Evolutionary conservation across 1,140 invertebrate species (phyloP), one percentile per base, ranked within the genome.

Genomic region (Drosophila seguyi): DNA sequence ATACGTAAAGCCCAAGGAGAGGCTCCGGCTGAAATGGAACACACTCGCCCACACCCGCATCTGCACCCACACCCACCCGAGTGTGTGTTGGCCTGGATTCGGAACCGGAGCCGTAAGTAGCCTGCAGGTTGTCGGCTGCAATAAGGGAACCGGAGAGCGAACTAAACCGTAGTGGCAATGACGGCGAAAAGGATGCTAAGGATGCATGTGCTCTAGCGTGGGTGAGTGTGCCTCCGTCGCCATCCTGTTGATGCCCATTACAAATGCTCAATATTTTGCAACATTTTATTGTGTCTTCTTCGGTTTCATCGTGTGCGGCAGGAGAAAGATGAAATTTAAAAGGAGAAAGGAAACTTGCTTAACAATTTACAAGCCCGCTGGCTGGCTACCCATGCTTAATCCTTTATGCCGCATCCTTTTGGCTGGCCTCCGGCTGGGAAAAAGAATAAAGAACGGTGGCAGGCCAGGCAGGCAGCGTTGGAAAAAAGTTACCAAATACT

Each of bases 401-500:
- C 85, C 84, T 87, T 87, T 87, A 73, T 83, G 85, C 81, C 85
- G 58, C 48, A 69, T 82, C 56, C 61, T 58, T 58, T 71, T 65
- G 69, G 68, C 53, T 53, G 60, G 63, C 75, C 75, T 60, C 42
- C 41, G 62, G 56, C 71, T 36, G 16, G 34, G 45, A 18, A 39
- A 68, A 59, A 58, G 79, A 44, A 42, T 38, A 76, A 69, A 63
- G 53, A 66, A 67, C 68, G 45, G 57, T 34, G 62, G 52, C 25
- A 18, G 61, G 27, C 22, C 45, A 25, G 16, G 25, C 47, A 56
- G 31, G 22, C 16, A n/a, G 31, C 11, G 31, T 13, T 34, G 31
- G 48, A 75, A 67, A 60, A 85, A 85, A 81, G 75, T 86, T 86
- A 63, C 78, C 78, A 79, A 87, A 87, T 90, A 81, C 85, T 87